Base-by-base conservation (phyloP, 2,113 vertebrate genomes). In the Physeter macrocephalus region DNA sequence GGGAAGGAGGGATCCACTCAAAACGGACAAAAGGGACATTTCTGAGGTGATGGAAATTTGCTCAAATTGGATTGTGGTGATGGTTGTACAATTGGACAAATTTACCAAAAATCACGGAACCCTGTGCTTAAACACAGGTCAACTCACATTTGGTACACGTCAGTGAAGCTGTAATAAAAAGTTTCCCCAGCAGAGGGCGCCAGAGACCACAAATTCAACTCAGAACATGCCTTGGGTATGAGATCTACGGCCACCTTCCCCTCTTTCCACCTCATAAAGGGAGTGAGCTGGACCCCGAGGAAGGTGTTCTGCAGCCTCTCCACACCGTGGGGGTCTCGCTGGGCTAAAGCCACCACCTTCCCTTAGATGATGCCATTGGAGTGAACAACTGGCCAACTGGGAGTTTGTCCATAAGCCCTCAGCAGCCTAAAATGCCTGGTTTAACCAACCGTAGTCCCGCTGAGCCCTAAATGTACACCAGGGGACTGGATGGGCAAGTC, bases 191-290 rank as follows among this genome's bases (percentile, higher is more conserved):
- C 1, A 95, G 96, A 62, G 43, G 91, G 84, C 4, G 57, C 6
- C 72, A 39, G 88, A 97, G 95, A 95, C 96, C 94, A 75, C 8
- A 34, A 21, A 21, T 83, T 77, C 39, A 54, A 27, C 23, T 43
- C n/a, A 12, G 27, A 83, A 6, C 11, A 8, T 4, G 23, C n/a
- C 41, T 6, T 6, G 11, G 10, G 27, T 17, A 4, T 1, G 12
- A 0, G 29, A 20, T 31, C 17, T 52, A 11, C 2, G 2, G 6
- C 82, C 49, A 5, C 21, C 29, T 10, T 10, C 54, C 67, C 46
- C 17, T 36, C 25, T 7, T 49, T 36, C 13, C 36, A 31, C 31
- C 12, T 64, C 66, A 14, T 3, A 14, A 17, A 62, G 31, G n/a
- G 34, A 46, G 8, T 13, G 46, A 66, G 17, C 59, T 1, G 8